Evolutionary conservation across 2,888 invertebrate genomes (phyloP), one percentile per base, ranked within the genome.

Genomic region (Herminia tarsipennalis): DNA sequence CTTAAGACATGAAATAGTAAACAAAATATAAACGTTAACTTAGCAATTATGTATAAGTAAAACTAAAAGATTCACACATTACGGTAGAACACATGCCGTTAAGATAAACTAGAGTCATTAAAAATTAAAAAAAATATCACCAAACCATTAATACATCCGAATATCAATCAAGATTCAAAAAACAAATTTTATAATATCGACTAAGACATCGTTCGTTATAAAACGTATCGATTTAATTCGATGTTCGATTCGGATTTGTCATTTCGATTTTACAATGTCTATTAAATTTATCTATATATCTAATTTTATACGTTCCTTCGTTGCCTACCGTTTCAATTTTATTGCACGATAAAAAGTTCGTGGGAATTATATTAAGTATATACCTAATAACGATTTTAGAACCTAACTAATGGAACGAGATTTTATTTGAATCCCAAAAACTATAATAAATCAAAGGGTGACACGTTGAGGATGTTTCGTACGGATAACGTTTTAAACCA

Each of bases 311-410:
- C 70, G 71, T 70, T 67, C 59, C 68, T 64, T 66, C 70, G 70
- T 71, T 78, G 77, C 77, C 83, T 81, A 81, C 81, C 75, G 82
- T 81, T 81, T 77, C 72, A 73, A 71, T 76, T 83, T 83, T 83
- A 83, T 81, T 70, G 68, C 66, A 44, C 49, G 63, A 66, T 66
- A 66, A 66, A 66, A 57, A 64, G 54, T 60, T 60, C 66, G 76
- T 72, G 57, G 62, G 69, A 76, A 74, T 68, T 61, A 48, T 65
- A 62, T 61, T 58, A 56, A 63, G 46, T 54, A 49, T 65, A 67
- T 67, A 45, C 57, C 62, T 67, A 66, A 65, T 69, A 63, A 64
- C 61, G 60, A 57, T 72, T 67, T 76, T 66, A 70, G 62, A 66
- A 67, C 53, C 56, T 60, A 65, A 56, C 69, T 74, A 75, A 78